Evolutionary conservation across 1,140 invertebrate genomes (phyloP).

Genomic region (Drosophila leontia): DNA sequence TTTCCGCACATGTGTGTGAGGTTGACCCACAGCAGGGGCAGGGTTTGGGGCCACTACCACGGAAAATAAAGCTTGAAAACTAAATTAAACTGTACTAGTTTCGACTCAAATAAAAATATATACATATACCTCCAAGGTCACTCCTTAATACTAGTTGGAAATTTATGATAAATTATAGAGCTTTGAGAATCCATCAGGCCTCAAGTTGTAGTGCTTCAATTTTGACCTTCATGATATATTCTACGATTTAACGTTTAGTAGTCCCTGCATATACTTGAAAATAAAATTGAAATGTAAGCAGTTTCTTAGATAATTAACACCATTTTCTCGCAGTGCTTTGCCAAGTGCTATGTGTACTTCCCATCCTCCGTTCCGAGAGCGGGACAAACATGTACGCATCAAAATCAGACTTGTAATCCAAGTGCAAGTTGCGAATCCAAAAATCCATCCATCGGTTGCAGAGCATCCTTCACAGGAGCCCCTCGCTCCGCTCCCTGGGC

Average conservation of each 20-base stretch:
- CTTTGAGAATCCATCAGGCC: too few relatives aligned
- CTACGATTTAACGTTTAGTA: too few relatives aligned
- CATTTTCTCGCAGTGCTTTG: constrained; percentile 9
- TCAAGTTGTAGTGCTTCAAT: too few relatives aligned
- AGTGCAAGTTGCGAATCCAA: constrained; percentile 83
- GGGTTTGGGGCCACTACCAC: constrained; percentile 12
- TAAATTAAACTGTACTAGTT: neutral
- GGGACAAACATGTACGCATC: constrained; percentile 77
- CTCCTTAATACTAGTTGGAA: neutral
- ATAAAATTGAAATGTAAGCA: neutral
- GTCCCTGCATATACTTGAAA: too few relatives aligned
- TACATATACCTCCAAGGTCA: neutral
- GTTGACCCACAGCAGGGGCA: constrained; percentile 65
- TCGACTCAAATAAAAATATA: neutral
- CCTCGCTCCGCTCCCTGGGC: constrained; percentile 11
- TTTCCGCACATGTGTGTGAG: constrained; percentile 26
- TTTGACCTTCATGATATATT: too few relatives aligned
- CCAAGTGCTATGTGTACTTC: constrained; percentile 52
- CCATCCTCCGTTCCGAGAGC: constrained; percentile 17
- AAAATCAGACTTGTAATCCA: constrained; percentile 84
- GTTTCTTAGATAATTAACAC: neutral
- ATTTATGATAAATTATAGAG: neutral
- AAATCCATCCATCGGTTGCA: constrained; percentile 80
- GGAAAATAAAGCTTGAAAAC: constrained; percentile 7
- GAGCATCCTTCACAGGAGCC: constrained; percentile 49